A percentile compares a stretch with the other conserved stretches of the same genome.
Evolutionary conservation across 1,140 invertebrate genomes (phyloP).

Genomic region (Hyphantria cunea): DNA sequence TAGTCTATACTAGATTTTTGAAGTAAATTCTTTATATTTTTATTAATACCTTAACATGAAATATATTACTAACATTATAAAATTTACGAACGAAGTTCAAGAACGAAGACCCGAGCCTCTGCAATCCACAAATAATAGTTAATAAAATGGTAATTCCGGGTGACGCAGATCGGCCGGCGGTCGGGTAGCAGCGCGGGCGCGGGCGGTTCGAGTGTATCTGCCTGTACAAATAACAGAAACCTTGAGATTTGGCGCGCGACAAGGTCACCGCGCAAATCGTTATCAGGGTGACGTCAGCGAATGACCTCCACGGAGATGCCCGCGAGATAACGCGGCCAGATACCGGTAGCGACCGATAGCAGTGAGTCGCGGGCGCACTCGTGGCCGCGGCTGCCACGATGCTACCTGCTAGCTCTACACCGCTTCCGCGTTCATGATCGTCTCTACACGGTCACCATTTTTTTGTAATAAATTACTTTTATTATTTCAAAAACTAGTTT

Average conservation of each 20-base stretch:
- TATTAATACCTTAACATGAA: slow-evolving; percentile 6
- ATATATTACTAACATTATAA: slow-evolving; percentile 25
- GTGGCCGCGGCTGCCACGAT: slow-evolving; percentile 27
- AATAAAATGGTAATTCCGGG: slow-evolving; percentile 63
- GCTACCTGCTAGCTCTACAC: slow-evolving; percentile 9
- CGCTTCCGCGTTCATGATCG: slow-evolving; percentile 32
- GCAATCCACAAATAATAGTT: slow-evolving; percentile 60
- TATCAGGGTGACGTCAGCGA: slow-evolving; percentile 78
- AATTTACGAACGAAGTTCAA: slow-evolving; percentile 35
- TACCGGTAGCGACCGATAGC: slow-evolving; percentile 73
- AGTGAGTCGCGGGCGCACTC: slow-evolving; percentile 37
- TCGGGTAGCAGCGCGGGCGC: slow-evolving; percentile 46
- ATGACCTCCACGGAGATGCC: slow-evolving; percentile 77
- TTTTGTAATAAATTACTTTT: too few relatives aligned
- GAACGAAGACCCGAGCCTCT: slow-evolving; percentile 46
- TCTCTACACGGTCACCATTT: too few relatives aligned
- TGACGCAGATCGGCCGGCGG: slow-evolving; percentile 49
- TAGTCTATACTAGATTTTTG: too few relatives aligned
- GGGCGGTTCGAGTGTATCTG: slow-evolving; percentile 59
- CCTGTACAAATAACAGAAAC: slow-evolving; percentile 77
- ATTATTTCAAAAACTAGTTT: too few relatives aligned
- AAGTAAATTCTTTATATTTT: too few relatives aligned
- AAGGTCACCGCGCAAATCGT: slow-evolving; percentile 80
- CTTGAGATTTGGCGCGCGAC: slow-evolving; percentile 78
- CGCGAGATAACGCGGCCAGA: slow-evolving; percentile 67